Conservation (phyloP, 2,113 vertebrate genomes). For the Plestiodon gilberti region DNA sequence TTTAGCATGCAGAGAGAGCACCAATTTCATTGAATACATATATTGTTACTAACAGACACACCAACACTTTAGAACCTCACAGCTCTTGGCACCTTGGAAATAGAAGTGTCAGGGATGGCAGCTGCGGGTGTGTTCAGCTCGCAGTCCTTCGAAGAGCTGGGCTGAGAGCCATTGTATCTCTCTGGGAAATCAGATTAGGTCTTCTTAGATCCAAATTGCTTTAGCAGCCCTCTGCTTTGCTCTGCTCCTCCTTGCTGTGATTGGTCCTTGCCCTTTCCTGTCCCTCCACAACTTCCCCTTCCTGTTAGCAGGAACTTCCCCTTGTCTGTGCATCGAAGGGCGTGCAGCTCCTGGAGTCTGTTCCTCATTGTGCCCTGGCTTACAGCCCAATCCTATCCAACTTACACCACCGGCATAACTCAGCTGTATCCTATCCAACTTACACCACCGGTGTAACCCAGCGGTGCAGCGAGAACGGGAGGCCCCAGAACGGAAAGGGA, state of each 20-base stretch:
- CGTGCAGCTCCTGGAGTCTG: not conserved
- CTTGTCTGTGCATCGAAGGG: not conserved
- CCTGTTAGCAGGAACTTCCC: not conserved
- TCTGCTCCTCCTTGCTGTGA: not conserved
- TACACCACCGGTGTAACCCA: no score
- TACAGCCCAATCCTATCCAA: no score
- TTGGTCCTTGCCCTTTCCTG: not conserved
- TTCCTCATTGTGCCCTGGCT: not conserved
- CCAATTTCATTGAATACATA: not conserved
- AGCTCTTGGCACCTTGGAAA: not conserved
- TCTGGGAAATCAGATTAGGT: not conserved
- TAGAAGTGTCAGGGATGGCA: not conserved
- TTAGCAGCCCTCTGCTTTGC: not conserved
- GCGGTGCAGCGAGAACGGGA: no score
- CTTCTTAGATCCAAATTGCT: not conserved
- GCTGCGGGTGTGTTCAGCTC: not conserved
- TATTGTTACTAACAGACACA: no score
- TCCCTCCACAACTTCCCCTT: not conserved
- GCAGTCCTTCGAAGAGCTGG: not conserved
- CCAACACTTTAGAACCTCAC: not conserved
- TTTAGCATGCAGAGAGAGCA: not conserved
- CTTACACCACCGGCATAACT: no score
- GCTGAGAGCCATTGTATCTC: not conserved
- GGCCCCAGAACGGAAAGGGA: no score
- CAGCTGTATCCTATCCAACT: no score